phyloP scores from a whole-genome alignment of 2,113 vertebrate genomes.

The Podarcis muralis region DNA sequence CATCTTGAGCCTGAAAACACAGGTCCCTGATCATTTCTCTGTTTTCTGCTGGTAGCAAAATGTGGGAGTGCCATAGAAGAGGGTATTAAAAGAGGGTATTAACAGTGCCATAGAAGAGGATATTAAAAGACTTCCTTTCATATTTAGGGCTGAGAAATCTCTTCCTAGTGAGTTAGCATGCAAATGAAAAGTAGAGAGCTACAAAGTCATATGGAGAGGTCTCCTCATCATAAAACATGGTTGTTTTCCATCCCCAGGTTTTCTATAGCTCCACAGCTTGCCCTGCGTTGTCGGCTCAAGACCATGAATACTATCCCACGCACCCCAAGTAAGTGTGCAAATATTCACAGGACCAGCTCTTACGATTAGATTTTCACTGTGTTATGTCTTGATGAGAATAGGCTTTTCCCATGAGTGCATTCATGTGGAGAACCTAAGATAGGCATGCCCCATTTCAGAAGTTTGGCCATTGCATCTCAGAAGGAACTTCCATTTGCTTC shows the following conservation, averaged over 20 bases:
- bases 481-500: neutral
- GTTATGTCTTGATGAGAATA: too few relatives aligned
- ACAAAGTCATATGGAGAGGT: fast-evolving
- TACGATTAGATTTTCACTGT: neutral
- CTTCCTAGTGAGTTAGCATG: too few relatives aligned
- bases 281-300: fast-evolving
- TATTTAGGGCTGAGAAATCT: neutral
- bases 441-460: neutral
- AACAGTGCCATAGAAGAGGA: neutral
- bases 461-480: neutral
- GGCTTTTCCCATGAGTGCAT: too few relatives aligned
- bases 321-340: conserved; percentile 50
- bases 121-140: neutral
- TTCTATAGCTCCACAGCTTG: fast-evolving
- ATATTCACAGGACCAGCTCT: neutral
- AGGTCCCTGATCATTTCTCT: too few relatives aligned
- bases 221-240: neutral
- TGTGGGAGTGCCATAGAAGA: too few relatives aligned
- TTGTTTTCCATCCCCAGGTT: conserved; percentile 44
- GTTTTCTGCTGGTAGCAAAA: neutral
- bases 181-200: neutral
- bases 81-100: too few relatives aligned
- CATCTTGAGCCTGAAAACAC: too few relatives aligned
- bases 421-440: neutral
- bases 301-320: fast-evolving